Percentiles rank a stretch among this genome's conserved stretches.
Evolutionary conservation across 2,113 vertebrate genomes (phyloP).

Genomic region (Oreamnos americanus): DNA sequence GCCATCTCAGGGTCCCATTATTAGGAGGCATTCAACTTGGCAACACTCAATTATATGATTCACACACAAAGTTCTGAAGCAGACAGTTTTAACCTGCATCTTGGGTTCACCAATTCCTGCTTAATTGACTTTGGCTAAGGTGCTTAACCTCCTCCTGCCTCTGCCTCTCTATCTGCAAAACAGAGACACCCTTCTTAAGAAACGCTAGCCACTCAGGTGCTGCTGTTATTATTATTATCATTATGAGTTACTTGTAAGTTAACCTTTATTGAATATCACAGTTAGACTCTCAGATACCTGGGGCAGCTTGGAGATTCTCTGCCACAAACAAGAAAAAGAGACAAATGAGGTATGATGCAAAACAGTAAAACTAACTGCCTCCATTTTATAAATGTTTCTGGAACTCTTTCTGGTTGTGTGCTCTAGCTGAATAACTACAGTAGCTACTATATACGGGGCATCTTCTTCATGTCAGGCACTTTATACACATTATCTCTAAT

Average conservation of each 20-base stretch:
- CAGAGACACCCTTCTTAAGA: background rate
- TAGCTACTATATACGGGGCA: background rate
- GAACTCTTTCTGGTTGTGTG: background rate
- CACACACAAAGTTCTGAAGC: background rate
- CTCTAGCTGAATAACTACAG: background rate
- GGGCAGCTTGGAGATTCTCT: background rate
- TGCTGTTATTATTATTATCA: background rate
- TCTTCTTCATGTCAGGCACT: background rate
- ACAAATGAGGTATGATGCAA: background rate
- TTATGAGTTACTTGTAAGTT: background rate
- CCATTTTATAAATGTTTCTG: background rate
- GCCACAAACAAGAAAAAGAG: background rate
- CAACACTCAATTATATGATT: background rate
- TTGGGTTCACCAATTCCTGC: background rate
- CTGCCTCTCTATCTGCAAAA: background rate
- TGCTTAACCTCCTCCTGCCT: background rate
- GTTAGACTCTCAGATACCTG: background rate
- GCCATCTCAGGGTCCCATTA: background rate
- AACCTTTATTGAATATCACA: background rate
- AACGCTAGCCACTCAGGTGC: background rate
- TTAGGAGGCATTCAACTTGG: background rate
- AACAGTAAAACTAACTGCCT: background rate
- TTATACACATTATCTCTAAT: background rate
- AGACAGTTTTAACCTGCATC: background rate
- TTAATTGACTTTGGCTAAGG: background rate